Percentiles rank a stretch among this genome's conserved stretches.
phyloP scores from a whole-genome alignment of 2,797 vertebrate genomes.

The Crenichthys baileyi region DNA sequence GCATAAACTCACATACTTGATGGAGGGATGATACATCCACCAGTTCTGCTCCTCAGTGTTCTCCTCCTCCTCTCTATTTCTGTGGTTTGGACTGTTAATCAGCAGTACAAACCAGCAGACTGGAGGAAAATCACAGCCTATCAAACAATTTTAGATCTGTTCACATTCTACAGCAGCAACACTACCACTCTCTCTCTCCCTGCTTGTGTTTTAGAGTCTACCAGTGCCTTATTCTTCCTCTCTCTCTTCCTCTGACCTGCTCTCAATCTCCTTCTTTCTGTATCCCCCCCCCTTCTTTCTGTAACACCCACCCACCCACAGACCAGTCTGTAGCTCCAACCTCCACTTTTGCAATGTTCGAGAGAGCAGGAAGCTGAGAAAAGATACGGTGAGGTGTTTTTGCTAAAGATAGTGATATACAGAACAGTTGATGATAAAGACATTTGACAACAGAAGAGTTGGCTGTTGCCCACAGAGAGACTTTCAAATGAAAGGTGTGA shows the following conservation, averaged over 20 bases:
- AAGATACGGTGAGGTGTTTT: slow-evolving; percentile 27
- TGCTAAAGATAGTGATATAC: slow-evolving; percentile 23
- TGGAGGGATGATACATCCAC: slow-evolving; percentile 22
- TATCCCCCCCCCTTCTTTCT: background rate
- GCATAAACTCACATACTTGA: slow-evolving; percentile 51
- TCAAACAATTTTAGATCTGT: slow-evolving; percentile 45
- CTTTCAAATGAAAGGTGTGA: slow-evolving; percentile 26
- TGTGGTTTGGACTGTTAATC: slow-evolving; percentile 8
- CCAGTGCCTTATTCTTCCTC: slow-evolving; percentile 19
- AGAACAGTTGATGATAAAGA: slow-evolving; percentile 29
- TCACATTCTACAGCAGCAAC: slow-evolving; percentile 39
- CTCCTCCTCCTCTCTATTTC: background rate
- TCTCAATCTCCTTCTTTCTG: slow-evolving; percentile 46
- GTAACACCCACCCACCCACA: slow-evolving; percentile 44
- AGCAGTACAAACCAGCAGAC: slow-evolving; percentile 13
- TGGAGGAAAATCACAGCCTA: slow-evolving; percentile 58
- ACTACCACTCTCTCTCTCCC: slow-evolving; percentile 30
- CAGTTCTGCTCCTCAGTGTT: slow-evolving; percentile 3
- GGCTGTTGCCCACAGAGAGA: slow-evolving; percentile 30
- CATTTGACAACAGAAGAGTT: slow-evolving; percentile 41
- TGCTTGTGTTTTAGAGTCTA: background rate
- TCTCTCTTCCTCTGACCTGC: slow-evolving; percentile 49
- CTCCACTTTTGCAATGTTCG: slow-evolving; percentile 26
- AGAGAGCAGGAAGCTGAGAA: slow-evolving; percentile 15
- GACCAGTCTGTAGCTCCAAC: slow-evolving; percentile 46